A percentile compares a stretch with the other conserved stretches of the same genome.
Conservation (phyloP, 2,888 invertebrate genomes). For the Bursaphelenchus okinawaensis region DNA sequence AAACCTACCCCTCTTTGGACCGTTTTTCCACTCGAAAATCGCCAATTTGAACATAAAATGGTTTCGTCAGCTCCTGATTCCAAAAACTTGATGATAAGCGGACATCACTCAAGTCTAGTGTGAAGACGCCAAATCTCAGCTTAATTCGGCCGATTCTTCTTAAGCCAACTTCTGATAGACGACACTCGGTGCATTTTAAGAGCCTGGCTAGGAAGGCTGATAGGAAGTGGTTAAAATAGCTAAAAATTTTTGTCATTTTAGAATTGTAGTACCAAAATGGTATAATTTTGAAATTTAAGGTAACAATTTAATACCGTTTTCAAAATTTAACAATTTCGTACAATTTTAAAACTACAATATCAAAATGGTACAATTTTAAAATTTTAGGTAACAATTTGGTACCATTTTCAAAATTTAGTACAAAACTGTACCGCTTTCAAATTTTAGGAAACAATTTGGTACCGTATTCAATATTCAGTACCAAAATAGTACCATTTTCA, state of each 20-base stretch:
- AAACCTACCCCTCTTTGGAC: background rate
- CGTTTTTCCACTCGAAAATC: conserved; percentile 57
- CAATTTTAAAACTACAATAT: no score
- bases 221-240: conserved; percentile 10
- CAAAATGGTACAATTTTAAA: background rate
- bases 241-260: no score
- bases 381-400: background rate
- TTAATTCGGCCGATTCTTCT: conserved; percentile 2
- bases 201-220: background rate
- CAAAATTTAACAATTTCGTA: no score
- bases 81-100: background rate
- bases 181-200: background rate
- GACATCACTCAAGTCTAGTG: conserved; percentile 1
- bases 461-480: no score
- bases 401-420: no score
- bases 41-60: conserved; percentile 41
- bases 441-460: no score
- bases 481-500: background rate
- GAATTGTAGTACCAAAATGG: no score
- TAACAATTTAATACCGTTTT: no score
- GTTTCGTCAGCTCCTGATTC: conserved; percentile 1
- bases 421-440: no score
- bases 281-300: no score
- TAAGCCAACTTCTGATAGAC: background rate
- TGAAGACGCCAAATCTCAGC: background rate